Percentiles rank a stretch among this genome's conserved stretches.
Conservation (phyloP, 2,797 vertebrate species). For the Silurus aristotelis region DNA sequence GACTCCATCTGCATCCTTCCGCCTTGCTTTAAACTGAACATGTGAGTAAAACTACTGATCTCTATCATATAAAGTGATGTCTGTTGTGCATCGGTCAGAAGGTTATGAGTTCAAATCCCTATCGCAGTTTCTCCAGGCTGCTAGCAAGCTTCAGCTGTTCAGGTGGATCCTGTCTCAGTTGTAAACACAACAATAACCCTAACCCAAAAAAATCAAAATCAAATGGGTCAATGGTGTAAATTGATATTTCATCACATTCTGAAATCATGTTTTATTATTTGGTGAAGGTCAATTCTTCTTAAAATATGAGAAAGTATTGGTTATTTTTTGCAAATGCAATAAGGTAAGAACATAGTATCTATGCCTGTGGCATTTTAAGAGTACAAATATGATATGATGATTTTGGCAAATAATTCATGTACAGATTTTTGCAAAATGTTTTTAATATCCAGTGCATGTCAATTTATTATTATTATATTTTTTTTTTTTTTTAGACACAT, state of each 20-base stretch:
- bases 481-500: too few relatives aligned
- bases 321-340: neutral
- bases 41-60: conserved; percentile 39
- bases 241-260: neutral
- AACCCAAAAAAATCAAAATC: too few relatives aligned
- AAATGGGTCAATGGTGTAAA: too few relatives aligned
- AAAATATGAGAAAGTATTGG: too few relatives aligned
- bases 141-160: neutral
- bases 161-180: too few relatives aligned
- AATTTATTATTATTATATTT: too few relatives aligned
- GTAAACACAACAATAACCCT: too few relatives aligned
- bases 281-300: neutral
- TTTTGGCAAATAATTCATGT: too few relatives aligned
- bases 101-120: neutral
- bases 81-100: neutral
- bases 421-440: neutral
- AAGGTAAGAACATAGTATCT: neutral
- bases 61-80: neutral
- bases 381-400: too few relatives aligned
- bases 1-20: conserved; percentile 2
- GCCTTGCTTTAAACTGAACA: conserved; percentile 43
- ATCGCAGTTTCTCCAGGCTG: neutral
- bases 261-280: neutral
- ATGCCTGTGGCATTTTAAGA: neutral
- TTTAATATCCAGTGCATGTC: too few relatives aligned